phyloP scores from a whole-genome alignment of 2,888 invertebrate genomes.

The Odontomyia ornata region DNA sequence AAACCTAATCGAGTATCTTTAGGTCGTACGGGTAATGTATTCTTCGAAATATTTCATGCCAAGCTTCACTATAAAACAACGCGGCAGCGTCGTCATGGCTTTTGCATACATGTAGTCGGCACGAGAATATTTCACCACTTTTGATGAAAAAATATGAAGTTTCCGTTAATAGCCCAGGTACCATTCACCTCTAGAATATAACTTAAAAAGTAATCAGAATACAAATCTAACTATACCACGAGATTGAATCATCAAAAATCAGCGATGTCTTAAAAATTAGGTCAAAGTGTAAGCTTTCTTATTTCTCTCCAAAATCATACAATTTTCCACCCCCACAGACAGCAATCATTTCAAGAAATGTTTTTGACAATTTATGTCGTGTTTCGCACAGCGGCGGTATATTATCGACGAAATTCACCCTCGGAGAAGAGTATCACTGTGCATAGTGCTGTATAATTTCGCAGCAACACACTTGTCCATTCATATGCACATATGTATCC shows the following conservation, averaged over 20 bases:
- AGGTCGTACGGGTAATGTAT: slow-evolving; percentile 30
- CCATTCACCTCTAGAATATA: no score
- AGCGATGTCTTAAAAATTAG: no score
- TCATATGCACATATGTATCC: slow-evolving; percentile 1
- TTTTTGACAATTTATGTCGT: slow-evolving; percentile 44
- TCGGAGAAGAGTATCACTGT: not conserved
- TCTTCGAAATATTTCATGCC: slow-evolving; percentile 13
- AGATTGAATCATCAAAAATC: no score
- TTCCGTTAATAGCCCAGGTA: no score
- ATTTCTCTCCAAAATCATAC: not conserved
- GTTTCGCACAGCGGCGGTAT: slow-evolving; percentile 20
- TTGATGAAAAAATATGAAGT: no score
- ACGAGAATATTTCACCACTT: not conserved
- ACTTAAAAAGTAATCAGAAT: no score
- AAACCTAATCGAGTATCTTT: slow-evolving; percentile 32
- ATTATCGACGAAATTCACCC: slow-evolving; percentile 33
- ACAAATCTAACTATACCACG: no score
- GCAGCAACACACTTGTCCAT: not conserved
- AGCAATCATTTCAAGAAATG: slow-evolving; percentile 24
- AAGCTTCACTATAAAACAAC: not conserved
- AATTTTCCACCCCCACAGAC: not conserved
- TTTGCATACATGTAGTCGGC: not conserved
- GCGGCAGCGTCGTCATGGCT: not conserved
- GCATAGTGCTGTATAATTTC: not conserved
- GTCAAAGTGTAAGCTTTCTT: no score